Evolutionary conservation across 2,888 invertebrate genomes (phyloP).

Genomic region (Colletes collaris): DNA sequence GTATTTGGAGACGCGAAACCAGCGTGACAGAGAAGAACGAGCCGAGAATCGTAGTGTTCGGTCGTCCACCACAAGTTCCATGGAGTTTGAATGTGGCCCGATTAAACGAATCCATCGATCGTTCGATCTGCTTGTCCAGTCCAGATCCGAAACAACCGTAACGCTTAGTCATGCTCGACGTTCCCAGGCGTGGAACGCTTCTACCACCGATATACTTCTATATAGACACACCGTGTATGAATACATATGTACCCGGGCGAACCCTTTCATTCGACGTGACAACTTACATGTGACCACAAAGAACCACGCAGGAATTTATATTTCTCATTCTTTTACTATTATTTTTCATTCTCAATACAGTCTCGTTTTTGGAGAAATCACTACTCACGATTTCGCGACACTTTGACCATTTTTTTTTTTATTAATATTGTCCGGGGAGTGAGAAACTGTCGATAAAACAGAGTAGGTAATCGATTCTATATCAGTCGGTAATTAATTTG

Average conservation of each 20-base stretch:
- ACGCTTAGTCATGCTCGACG: slow-evolving; percentile 74
- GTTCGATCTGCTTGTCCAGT: slow-evolving; percentile 67
- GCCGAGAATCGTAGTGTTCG: slow-evolving; percentile 40
- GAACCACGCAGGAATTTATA: slow-evolving; percentile 17
- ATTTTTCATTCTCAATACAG: not conserved
- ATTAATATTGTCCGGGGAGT: no score
- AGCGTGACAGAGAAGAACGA: slow-evolving; percentile 12
- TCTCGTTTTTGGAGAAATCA: no score
- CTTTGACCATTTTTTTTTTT: no score
- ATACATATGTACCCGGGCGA: slow-evolving; percentile 10
- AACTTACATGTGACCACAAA: slow-evolving; percentile 15
- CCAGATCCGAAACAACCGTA: slow-evolving; percentile 65
- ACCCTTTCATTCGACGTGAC: slow-evolving; percentile 33
- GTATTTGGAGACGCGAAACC: not conserved
- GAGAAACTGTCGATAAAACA: no score
- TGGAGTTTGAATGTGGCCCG: slow-evolving; percentile 59
- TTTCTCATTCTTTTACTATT: not conserved
- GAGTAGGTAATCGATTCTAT: no score
- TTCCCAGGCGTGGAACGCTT: slow-evolving; percentile 70
- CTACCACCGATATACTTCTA: slow-evolving; percentile 46
- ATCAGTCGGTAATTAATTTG: no score
- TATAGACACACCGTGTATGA: slow-evolving; percentile 23
- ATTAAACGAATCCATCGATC: slow-evolving; percentile 64
- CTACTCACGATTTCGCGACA: no score
- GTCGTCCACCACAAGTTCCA: slow-evolving; percentile 39